These are phyloP conservation scores for Drosophila demipolita DNA, from an alignment of 2,888 invertebrate species.

Conservation along the genomic window DNA sequence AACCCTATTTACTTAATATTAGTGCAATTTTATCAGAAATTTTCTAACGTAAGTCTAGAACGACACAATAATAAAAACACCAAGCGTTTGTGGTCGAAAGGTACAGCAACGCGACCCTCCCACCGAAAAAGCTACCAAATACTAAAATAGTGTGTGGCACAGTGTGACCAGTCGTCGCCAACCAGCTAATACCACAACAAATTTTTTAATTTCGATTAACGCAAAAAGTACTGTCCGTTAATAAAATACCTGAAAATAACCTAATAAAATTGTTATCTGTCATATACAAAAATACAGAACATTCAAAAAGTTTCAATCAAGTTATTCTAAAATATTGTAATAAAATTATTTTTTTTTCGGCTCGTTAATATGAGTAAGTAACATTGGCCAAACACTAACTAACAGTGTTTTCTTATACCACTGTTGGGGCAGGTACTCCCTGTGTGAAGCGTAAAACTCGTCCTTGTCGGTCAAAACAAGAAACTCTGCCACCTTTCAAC, in stretches of 20 bases:
- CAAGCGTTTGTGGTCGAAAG: constrained; percentile 12
- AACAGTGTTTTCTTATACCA: neutral
- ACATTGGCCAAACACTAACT: neutral
- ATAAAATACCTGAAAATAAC: neutral
- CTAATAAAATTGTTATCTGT: neutral
- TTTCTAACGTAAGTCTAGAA: constrained; percentile 21
- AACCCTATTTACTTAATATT: neutral
- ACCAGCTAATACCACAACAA: constrained; percentile 14
- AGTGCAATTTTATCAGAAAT: constrained; percentile 3
- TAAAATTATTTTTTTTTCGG: constrained; percentile 28
- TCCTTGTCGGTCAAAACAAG: constrained; percentile 35
- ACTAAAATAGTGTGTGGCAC: constrained; percentile 19
- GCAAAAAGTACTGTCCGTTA: neutral
- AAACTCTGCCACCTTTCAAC: no score
- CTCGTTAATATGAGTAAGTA: constrained; percentile 48
- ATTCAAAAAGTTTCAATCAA: constrained; percentile 1
- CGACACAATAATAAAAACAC: constrained; percentile 27
- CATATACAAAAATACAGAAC: neutral
- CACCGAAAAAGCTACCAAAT: constrained; percentile 36
- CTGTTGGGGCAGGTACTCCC: constrained; percentile 33
- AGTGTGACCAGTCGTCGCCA: constrained; percentile 32
- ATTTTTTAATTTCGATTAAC: neutral
- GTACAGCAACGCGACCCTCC: neutral
- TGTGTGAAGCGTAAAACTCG: constrained; percentile 64
- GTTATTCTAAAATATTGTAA: constrained; percentile 2